A percentile compares a stretch with the other conserved stretches of the same genome.
These are phyloP conservation scores for Diaphora mendica DNA, from an alignment of 2,888 invertebrate genomes.

Conservation along the genomic window DNA sequence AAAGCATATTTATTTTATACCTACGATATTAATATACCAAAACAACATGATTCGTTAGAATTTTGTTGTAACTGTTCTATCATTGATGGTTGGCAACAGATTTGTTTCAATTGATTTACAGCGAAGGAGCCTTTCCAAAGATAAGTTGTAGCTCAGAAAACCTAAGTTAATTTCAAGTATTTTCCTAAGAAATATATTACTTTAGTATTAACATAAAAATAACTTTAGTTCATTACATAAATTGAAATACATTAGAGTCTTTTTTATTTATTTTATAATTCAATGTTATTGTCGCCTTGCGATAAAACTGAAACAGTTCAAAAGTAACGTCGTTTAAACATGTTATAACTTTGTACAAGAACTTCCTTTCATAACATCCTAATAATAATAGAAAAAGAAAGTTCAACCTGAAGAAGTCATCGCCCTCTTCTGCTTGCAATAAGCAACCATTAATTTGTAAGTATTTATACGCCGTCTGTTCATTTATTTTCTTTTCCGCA, in stretches of 20 bases:
- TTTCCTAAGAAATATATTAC: background rate
- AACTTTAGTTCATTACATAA: no score
- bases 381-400: background rate
- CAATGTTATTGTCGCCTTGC: no score
- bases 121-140: no score
- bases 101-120: background rate
- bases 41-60: background rate
- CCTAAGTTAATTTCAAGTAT: background rate
- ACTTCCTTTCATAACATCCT: background rate
- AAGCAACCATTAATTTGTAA: constrained; percentile 37
- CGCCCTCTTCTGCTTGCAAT: constrained; percentile 16
- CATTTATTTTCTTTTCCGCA: background rate
- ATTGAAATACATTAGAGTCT: no score
- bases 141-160: background rate
- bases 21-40: background rate
- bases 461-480: background rate
- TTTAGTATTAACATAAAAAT: background rate
- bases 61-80: background rate
- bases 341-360: background rate
- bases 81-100: background rate
- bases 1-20: background rate
- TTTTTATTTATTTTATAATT: no score
- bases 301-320: no score
- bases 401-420: background rate
- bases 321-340: background rate